Percentiles rank a stretch among this genome's conserved stretches.
Evolutionary conservation across 2,888 invertebrate species (phyloP).

Genomic region (Onchidella celtica): DNA sequence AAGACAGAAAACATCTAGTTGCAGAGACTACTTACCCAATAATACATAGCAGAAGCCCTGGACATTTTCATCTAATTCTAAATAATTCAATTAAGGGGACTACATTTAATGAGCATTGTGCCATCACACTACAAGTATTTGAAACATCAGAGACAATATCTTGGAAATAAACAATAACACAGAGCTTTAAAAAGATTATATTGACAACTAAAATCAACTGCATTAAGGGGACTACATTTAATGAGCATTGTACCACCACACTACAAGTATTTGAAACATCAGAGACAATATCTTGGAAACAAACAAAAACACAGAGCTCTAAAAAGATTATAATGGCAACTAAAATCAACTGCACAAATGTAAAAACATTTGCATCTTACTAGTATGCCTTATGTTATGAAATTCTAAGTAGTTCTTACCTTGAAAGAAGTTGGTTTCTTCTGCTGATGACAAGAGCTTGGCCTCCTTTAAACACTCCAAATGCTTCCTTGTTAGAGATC

Average conservation of each 20-base stretch:
- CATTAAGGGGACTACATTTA: background rate
- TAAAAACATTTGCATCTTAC: background rate
- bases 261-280: background rate
- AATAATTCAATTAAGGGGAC: background rate
- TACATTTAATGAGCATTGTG: background rate
- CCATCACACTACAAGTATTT: background rate
- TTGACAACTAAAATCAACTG: background rate
- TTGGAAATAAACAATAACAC: background rate
- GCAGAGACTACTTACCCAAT: background rate
- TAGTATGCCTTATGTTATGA: background rate
- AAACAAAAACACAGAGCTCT: background rate
- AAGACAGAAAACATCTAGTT: background rate
- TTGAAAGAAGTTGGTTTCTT: constrained; percentile 19
- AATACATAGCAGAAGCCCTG: background rate
- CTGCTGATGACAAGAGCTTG: background rate
- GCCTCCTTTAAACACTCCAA: background rate
- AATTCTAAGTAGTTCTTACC: background rate
- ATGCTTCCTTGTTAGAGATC: background rate
- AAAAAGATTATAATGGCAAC: background rate
- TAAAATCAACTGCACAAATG: background rate
- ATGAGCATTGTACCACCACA: background rate
- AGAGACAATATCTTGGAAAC: background rate
- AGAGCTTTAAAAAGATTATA: background rate
- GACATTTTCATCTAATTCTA: background rate
- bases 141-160: background rate